Base-by-base conservation (phyloP, 2,797 vertebrate species). In the Lepus townsendii region DNA sequence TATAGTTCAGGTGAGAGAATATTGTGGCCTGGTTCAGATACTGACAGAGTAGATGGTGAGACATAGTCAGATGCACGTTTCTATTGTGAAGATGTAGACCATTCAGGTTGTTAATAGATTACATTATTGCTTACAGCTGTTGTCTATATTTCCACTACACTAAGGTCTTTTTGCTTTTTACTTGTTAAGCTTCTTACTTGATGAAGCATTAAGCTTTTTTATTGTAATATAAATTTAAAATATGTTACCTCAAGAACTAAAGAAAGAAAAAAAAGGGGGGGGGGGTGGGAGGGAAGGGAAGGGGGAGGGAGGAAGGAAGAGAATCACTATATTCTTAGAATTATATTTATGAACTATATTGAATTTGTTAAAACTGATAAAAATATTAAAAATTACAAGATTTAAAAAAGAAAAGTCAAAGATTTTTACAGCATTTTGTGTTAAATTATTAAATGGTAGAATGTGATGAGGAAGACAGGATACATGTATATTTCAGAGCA, bases 341-440 rank as follows among this genome's bases (percentile, higher is more conserved):
- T 57, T 57, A 20, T 20, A 20, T 57, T 57, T 17, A 57, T 20
- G 14, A 57, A 20, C 19, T 57, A 16, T 20, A 57, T 57, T 57
- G 19, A 17, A 16, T 57, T 20, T 57, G 54, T 57, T 57, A 57
- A 6, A 57, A 57, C 42, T 47, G 42, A 47, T 47, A 47, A 57
- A 57, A 57, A 57, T 47, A 47, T 42, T 42, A 57, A 57, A 57
- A 57, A 57, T 16, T 57, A 57, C 54, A 57, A 57, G 54, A 20
- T 57, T 57, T 5, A 57, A 57, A 57, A 57, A 96, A 93, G 42
- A 95, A 12, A n/a, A 87, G 47, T 65, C 78, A 42, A 26, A n/a
- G 42, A 54, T 76, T 38, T 32, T 62, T 94, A 8, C 27, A 60
- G 54, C 20, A 13, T 30, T 57, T 72, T 1, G 17, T 30, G 16